Percentiles rank a stretch among this genome's conserved stretches.
phyloP scores from a whole-genome alignment of 2,797 vertebrate species.

The Clarias pachynema region DNA sequence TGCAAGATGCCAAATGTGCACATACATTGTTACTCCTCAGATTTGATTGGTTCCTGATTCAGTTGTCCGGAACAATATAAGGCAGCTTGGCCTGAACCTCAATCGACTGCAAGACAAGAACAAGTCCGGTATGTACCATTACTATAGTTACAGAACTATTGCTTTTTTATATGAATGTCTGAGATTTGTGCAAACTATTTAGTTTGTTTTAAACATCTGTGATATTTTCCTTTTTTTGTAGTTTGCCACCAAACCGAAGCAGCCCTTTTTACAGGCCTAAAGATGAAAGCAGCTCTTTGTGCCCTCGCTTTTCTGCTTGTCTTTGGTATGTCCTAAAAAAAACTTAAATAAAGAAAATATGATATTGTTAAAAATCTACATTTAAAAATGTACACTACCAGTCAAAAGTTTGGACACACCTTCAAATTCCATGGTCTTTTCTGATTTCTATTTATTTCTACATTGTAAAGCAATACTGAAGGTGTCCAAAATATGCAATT shows the following conservation, averaged over 20 bases:
- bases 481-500: too few species aligned
- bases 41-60: conserved; percentile 26
- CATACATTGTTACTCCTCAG: not conserved
- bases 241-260: not conserved
- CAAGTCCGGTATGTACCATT: not conserved
- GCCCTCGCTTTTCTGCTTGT: conserved; percentile 7
- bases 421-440: too few species aligned
- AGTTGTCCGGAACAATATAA: conserved; percentile 19
- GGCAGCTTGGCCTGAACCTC: not conserved
- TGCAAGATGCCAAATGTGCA: not conserved
- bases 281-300: conserved; percentile 24
- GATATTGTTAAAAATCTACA: not conserved
- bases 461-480: too few species aligned
- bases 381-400: not conserved
- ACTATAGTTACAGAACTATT: too few species aligned
- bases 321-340: conserved; percentile 21
- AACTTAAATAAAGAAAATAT: not conserved
- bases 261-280: not conserved
- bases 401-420: too few species aligned
- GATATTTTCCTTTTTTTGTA: not conserved
- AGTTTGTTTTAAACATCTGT: not conserved
- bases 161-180: not conserved
- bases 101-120: not conserved
- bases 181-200: not conserved
- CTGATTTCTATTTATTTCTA: too few species aligned